These are phyloP conservation scores for Stratiolaelaps scimitus DNA, from an alignment of 1,140 invertebrate species.

Conservation along the genomic window DNA sequence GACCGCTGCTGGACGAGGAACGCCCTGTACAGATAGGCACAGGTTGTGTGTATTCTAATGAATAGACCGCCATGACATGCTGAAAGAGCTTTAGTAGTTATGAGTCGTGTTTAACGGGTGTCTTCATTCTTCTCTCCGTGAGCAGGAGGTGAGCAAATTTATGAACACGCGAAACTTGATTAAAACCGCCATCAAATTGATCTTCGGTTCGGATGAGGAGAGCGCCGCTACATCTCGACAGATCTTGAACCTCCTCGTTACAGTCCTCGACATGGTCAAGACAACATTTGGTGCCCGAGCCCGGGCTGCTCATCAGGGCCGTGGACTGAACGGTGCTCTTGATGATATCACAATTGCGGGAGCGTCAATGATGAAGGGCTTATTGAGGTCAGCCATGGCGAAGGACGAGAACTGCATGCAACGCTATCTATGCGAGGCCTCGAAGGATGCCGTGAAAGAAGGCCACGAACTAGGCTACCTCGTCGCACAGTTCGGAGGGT, in stretches of 20 bases:
- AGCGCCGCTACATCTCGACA: slow-evolving; percentile 37
- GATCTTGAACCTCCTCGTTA: slow-evolving; percentile 37
- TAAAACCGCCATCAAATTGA: slow-evolving; percentile 36
- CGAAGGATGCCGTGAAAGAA: slow-evolving; percentile 66
- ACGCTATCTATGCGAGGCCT: slow-evolving; percentile 73
- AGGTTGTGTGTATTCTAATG: no score
- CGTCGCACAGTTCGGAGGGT: slow-evolving; percentile 85
- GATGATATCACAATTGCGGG: slow-evolving; percentile 37
- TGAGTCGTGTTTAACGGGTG: no score
- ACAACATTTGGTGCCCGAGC: slow-evolving; percentile 36
- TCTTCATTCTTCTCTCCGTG: background rate
- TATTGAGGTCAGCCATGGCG: slow-evolving; percentile 65
- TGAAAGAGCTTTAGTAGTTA: no score
- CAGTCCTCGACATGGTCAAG: slow-evolving; percentile 36
- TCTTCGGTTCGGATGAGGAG: slow-evolving; percentile 38
- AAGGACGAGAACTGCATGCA: slow-evolving; percentile 62
- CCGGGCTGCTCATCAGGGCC: slow-evolving; percentile 30
- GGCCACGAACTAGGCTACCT: slow-evolving; percentile 63
- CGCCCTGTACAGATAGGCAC: no score
- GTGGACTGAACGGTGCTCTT: slow-evolving; percentile 29
- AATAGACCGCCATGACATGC: no score
- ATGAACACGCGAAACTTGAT: slow-evolving; percentile 37
- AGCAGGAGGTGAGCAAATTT: slow-evolving; percentile 36
- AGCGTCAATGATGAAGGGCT: slow-evolving; percentile 49
- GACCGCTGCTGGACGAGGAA: no score